These are phyloP conservation scores for Villa cingulata DNA, from an alignment of 2,888 invertebrate genomes.

Conservation along the genomic window DNA sequence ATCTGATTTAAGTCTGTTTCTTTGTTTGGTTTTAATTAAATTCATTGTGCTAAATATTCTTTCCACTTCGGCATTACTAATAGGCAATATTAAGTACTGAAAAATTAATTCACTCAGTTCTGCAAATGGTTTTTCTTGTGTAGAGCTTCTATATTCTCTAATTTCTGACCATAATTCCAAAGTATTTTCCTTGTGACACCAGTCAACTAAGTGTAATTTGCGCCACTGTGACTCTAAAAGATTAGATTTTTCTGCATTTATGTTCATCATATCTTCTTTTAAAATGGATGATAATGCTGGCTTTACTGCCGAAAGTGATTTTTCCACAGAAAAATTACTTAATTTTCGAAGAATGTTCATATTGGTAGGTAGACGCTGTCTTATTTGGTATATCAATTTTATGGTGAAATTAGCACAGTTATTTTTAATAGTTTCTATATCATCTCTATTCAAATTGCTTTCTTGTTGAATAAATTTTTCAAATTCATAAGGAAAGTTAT, in stretches of 20 bases:
- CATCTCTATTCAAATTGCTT: too few species aligned
- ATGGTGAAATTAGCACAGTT: too few species aligned
- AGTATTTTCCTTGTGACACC: neutral
- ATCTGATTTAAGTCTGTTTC: neutral
- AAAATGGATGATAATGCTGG: neutral
- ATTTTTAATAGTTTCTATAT: too few species aligned
- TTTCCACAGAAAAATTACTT: neutral
- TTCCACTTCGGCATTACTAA: slow-evolving; percentile 9
- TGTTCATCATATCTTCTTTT: neutral
- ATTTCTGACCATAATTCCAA: slow-evolving; percentile 5
- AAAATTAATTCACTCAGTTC: slow-evolving; percentile 2
- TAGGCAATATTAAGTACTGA: slow-evolving; percentile 3
- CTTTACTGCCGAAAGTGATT: neutral
- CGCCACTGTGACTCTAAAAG: slow-evolving; percentile 4
- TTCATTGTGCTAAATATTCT: slow-evolving; percentile 5
- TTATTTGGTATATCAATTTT: neutral
- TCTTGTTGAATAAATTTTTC: too few species aligned
- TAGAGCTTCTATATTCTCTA: slow-evolving; percentile 1
- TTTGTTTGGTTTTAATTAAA: slow-evolving; percentile 2
- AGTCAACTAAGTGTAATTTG: slow-evolving; percentile 1
- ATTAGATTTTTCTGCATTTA: neutral
- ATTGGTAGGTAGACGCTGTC: neutral
- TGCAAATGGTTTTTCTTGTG: slow-evolving; percentile 2
- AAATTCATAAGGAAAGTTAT: too few species aligned
- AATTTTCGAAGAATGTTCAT: neutral